Conservation (phyloP, 2,888 invertebrate genomes). For the Seira ritae region DNA sequence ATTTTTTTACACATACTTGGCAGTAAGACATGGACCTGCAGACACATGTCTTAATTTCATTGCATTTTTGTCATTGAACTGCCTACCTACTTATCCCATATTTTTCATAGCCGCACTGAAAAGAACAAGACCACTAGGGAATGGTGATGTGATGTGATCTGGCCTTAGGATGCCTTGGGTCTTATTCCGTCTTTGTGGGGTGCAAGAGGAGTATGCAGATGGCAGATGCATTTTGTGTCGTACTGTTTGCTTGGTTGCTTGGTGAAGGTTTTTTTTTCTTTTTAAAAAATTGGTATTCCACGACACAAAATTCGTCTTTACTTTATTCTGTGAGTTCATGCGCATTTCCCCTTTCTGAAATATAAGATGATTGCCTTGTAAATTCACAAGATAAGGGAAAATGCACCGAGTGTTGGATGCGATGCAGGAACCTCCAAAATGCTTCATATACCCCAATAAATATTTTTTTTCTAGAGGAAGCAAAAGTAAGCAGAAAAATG, state of each 20-base stretch:
- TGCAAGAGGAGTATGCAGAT: no score
- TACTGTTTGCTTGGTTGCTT: not conserved
- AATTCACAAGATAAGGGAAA: no score
- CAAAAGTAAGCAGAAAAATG: not conserved
- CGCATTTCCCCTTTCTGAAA: not conserved
- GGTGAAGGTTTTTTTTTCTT: no score
- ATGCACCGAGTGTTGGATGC: not conserved
- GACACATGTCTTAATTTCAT: not conserved
- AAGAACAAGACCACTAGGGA: no score
- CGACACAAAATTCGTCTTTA: not conserved
- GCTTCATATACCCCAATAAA: not conserved
- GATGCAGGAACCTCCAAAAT: not conserved
- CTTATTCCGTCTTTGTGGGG: no score
- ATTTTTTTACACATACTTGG: not conserved
- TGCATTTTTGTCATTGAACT: not conserved
- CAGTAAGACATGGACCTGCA: not conserved
- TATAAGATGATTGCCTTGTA: no score
- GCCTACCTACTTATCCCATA: no score
- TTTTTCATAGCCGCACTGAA: no score
- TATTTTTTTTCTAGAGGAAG: not conserved
- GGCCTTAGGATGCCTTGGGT: no score
- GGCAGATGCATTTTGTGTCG: not conserved
- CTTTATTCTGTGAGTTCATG: not conserved
- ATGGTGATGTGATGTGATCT: no score
- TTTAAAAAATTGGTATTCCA: not conserved